Evolutionary conservation across 2,888 invertebrate genomes (phyloP).

Genomic region (Gnatocerus cornutus): DNA sequence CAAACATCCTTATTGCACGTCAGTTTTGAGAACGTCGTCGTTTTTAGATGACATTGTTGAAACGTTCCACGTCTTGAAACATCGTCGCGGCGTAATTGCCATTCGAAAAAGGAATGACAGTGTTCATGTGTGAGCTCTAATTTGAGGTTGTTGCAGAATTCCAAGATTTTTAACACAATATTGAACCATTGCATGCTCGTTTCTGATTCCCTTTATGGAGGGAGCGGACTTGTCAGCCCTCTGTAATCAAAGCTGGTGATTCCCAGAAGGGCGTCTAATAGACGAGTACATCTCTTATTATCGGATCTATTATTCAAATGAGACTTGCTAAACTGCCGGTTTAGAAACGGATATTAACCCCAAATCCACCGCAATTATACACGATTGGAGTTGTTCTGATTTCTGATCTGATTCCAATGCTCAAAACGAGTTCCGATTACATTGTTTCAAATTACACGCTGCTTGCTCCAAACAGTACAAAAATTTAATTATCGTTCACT

Average conservation of each 20-base stretch:
- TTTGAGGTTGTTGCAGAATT: slow-evolving; percentile 36
- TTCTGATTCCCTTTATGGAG: slow-evolving; percentile 39
- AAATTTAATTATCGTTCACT: slow-evolving; percentile 35
- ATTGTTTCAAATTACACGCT: no score
- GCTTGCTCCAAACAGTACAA: slow-evolving; percentile 2
- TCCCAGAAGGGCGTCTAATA: slow-evolving; percentile 50
- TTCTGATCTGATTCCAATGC: no score
- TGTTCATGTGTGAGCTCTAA: slow-evolving; percentile 24
- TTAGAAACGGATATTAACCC: neutral
- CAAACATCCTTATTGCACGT: slow-evolving; percentile 62
- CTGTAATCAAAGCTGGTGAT: slow-evolving; percentile 47
- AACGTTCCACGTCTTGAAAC: slow-evolving; percentile 41
- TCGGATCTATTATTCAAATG: slow-evolving; percentile 32
- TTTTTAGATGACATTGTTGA: slow-evolving; percentile 46
- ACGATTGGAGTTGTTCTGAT: no score
- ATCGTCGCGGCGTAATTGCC: slow-evolving; percentile 36
- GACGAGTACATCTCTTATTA: slow-evolving; percentile 45
- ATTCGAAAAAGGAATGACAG: slow-evolving; percentile 36
- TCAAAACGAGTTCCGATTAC: no score
- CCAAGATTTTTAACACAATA: slow-evolving; percentile 36
- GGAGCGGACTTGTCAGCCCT: slow-evolving; percentile 26
- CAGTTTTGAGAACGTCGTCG: slow-evolving; percentile 56
- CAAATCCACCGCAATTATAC: no score
- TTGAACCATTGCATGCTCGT: slow-evolving; percentile 31
- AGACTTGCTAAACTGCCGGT: slow-evolving; percentile 20